A percentile compares a stretch with the other conserved stretches of the same genome.
Evolutionary conservation across 2,888 invertebrate genomes (phyloP).

Genomic region (Tetranychus truncatus): DNA sequence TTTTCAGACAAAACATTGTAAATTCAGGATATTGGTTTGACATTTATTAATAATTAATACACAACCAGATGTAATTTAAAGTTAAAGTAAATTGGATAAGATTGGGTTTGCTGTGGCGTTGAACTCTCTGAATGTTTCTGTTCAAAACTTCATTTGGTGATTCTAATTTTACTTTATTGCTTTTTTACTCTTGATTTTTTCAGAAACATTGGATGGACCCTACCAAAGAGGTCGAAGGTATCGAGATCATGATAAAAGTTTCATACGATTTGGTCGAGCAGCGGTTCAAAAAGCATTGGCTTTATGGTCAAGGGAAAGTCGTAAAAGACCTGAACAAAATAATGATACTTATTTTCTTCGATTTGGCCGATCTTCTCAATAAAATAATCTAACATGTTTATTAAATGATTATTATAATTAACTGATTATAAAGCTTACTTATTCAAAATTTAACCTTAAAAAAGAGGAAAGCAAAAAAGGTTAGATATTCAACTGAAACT

Average conservation of each 20-base stretch:
- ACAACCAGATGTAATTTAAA: too few relatives aligned
- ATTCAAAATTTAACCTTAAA: too few relatives aligned
- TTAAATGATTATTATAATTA: too few relatives aligned
- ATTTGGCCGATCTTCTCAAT: not conserved
- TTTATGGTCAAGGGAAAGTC: not conserved
- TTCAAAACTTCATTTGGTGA: not conserved
- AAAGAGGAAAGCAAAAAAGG: too few relatives aligned
- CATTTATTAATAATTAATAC: too few relatives aligned
- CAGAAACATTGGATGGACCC: not conserved
- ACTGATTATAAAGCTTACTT: too few relatives aligned
- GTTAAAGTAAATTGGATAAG: too few relatives aligned
- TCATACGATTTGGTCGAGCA: not conserved
- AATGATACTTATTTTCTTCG: not conserved
- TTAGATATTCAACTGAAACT: too few relatives aligned
- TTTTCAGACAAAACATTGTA: too few relatives aligned
- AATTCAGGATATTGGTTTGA: too few relatives aligned
- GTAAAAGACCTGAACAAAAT: not conserved
- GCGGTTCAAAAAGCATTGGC: not conserved
- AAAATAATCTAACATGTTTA: too few relatives aligned
- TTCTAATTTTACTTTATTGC: not conserved
- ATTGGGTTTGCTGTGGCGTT: too few relatives aligned
- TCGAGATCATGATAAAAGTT: not conserved
- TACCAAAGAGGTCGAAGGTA: not conserved
- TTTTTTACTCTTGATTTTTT: not conserved
- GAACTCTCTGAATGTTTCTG: not conserved